phyloP scores from a whole-genome alignment of 2,113 vertebrate genomes.

The Haemorhous mexicanus region DNA sequence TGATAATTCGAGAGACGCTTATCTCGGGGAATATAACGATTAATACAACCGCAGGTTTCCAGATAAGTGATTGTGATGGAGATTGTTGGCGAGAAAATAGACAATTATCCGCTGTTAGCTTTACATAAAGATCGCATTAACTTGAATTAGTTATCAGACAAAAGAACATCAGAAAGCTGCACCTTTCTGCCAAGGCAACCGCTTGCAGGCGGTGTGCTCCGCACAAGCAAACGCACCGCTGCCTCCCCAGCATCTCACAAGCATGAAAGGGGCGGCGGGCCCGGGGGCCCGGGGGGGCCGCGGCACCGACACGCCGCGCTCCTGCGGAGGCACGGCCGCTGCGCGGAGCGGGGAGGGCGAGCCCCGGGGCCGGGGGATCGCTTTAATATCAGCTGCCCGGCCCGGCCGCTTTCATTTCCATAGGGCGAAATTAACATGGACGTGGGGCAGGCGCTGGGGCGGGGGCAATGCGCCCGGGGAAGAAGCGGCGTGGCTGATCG shows the following conservation, averaged over 20 bases:
- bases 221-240: conserved; percentile 7
- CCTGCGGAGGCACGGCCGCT: background rate
- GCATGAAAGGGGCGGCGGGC: background rate
- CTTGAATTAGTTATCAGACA: conserved; percentile 87
- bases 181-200: conserved; percentile 73
- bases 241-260: background rate
- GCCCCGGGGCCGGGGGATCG: background rate
- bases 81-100: conserved; percentile 86
- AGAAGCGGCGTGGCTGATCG: conserved; percentile 42
- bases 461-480: background rate
- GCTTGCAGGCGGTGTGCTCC: conserved; percentile 35
- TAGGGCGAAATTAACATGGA: conserved; percentile 2
- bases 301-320: background rate
- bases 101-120: conserved; percentile 88
- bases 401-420: conserved; percentile 14
- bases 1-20: conserved; percentile 68
- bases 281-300: background rate
- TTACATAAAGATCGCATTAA: conserved; percentile 87
- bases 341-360: background rate
- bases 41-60: conserved; percentile 84
- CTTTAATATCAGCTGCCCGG: conserved; percentile 29
- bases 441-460: conserved; percentile 17
- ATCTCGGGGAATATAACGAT: conserved; percentile 77
- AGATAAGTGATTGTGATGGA: conserved; percentile 85
- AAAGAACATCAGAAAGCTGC: conserved; percentile 76